Base-by-base conservation (phyloP, 1,140 invertebrate species). In the Procambarus clarkii region DNA sequence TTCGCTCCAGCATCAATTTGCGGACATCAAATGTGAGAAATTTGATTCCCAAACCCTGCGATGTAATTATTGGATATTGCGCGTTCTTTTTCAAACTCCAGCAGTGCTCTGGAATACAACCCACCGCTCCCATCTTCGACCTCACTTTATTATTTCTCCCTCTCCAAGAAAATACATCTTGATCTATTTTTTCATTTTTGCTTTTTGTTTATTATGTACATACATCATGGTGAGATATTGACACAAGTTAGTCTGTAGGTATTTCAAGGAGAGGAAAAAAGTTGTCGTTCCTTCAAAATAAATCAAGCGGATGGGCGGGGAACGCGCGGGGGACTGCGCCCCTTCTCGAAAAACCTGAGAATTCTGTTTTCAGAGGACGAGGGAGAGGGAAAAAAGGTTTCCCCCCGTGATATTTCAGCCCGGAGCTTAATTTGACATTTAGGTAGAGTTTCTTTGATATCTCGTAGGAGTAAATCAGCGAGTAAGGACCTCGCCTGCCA, bases 371-470 rank as follows among this genome's bases (percentile, higher is more conserved):
- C 85, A 84, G 64, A 64, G 64, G 58, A 69, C 11, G 64, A 45
- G 64, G 81, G 58, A 58, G 44, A 74, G 50, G 50, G 83, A 85
- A 69, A 86, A 69, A 86, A 69, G 76, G 50, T 45, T 64, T 54
- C 13, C 46, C 71, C 48, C 76, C 8, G 71, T 46, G 82, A 91
- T 91, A 91, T 91, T 91, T 91, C 77, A 85, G 88, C 76, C 71
- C 74, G 3, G 48, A 34, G 58, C 88, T 85, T 91, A 91, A 91
- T 85, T 91, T 91, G 88, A 85, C 88, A 69, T 91, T 77, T 79
- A 48, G 88, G 88, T 91, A 91, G 88, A 78, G 82, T 91, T 91
- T 86, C 88, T 91, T 91, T 91, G 82, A 91, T 91, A 91, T 91
- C 88, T 46, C 48, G 44, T 50, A 69, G 82, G 58, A 86, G 88